Evolutionary conservation across 92 coral and sea anemone species (phyloP), one percentile per base, ranked within the genome.

Genomic region (Bergia puertoricense): DNA sequence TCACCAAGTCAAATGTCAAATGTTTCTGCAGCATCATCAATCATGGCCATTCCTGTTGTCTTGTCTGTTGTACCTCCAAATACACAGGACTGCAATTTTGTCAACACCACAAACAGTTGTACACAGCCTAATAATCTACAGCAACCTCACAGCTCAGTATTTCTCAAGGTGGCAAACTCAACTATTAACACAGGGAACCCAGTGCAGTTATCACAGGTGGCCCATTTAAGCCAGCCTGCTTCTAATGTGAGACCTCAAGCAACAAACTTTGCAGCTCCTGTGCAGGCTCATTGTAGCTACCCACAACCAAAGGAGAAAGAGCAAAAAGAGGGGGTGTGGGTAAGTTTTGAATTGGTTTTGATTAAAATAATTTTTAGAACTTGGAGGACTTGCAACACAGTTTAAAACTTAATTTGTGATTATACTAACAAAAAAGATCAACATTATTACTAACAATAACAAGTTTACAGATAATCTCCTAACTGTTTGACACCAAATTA

Each of bases 321-420:
- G 76, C 76, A 71, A 36, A 71, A 39, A 71, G 76, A 71, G 9
- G 76, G 76, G 41, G 76, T 72, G 43, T 72, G 76, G 76, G 76
- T 72, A 72, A 9, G 76, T 72, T 37, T 69, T 37, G 23, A 40
- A 36, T 13, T 30, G 38, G 8, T 30, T 8, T 72, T 72, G 59
- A 54, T 54, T 54, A 54, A 10, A 54, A 54, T 13, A 10, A 13
- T 54, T 2, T 13, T 54, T 54, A 30, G 30, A 30, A 30, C 16
- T 54, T 8, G 0, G 16, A 54, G 16, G 18, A 3, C 14, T 54
- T 54, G 16, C 59, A 54, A 11, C 14, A 3, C 14, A 13, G 1
- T 8, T 54, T 54, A 54, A 54, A 18, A 54, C 10, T 54, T 11
- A 46, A 10, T 48, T 48, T 48, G 10, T 48, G 54, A 48, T 48